Conservation (phyloP, 2,888 invertebrate genomes). For the Synanthedon formicaeformis region DNA sequence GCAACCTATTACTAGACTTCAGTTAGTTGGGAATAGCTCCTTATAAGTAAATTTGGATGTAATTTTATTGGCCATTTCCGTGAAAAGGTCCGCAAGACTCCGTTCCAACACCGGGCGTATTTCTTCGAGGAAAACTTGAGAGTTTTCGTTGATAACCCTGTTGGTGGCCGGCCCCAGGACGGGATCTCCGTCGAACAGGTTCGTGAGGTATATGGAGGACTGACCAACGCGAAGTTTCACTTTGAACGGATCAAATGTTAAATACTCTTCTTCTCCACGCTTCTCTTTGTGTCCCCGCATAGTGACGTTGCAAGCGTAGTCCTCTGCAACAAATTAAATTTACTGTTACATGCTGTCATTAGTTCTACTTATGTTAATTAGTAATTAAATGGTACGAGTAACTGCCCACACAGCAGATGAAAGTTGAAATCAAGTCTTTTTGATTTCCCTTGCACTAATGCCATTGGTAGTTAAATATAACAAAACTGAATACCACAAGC, state of each 20-base stretch:
- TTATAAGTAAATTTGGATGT: slow-evolving; percentile 76
- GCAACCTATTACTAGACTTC: background rate
- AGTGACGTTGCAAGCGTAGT: slow-evolving; percentile 74
- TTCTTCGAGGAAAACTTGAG: slow-evolving; percentile 75
- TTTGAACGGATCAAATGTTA: slow-evolving; percentile 75
- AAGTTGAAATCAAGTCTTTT: background rate
- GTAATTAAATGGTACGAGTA: too few relatives aligned
- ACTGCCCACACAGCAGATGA: too few relatives aligned
- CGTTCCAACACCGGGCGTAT: slow-evolving; percentile 75
- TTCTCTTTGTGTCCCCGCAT: slow-evolving; percentile 72
- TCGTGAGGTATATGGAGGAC: slow-evolving; percentile 72
- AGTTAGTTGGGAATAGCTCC: slow-evolving; percentile 73
- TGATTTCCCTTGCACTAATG: too few relatives aligned
- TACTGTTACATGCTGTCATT: background rate
- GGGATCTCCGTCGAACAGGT: slow-evolving; percentile 76
- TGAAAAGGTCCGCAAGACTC: slow-evolving; percentile 74
- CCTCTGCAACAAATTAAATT: slow-evolving; percentile 55
- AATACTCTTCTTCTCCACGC: slow-evolving; percentile 69
- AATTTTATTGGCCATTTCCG: slow-evolving; percentile 77
- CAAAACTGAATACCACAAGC: too few relatives aligned
- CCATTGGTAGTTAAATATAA: too few relatives aligned
- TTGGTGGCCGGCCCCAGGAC: slow-evolving; percentile 75
- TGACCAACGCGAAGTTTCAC: slow-evolving; percentile 72
- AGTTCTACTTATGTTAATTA: background rate
- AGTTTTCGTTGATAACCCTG: slow-evolving; percentile 76